A percentile compares a stretch with the other conserved stretches of the same genome.
Conservation (phyloP, 2,113 vertebrate species). For the Paratilapia polleni region DNA sequence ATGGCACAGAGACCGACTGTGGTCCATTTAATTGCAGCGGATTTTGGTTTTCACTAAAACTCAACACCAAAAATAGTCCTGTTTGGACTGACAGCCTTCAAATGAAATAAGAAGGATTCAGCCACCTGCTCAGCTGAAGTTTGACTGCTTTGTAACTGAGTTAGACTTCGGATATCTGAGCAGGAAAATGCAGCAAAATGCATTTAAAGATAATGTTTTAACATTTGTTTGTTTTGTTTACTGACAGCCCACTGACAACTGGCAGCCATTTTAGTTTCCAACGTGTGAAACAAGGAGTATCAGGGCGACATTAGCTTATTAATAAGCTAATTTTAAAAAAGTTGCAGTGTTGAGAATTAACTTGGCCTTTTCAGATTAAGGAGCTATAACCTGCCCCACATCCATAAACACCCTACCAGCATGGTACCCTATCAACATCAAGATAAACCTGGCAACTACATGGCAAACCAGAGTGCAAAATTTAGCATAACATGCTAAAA, state of each 20-base stretch:
- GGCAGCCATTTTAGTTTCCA: neutral
- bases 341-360: no score
- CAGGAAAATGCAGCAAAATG: neutral
- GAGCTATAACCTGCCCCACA: no score
- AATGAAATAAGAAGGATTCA: neutral
- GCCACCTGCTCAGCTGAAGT: neutral
- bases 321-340: neutral
- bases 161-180: neutral
- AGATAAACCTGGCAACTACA: neutral
- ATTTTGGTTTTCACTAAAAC: neutral
- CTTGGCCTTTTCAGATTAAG: no score
- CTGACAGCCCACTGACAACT: neutral
- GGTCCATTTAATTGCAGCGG: slow-evolving; percentile 8
- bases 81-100: neutral
- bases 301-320: neutral
- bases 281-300: neutral
- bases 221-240: neutral
- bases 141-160: neutral
- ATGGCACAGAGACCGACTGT: neutral
- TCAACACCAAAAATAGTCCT: neutral
- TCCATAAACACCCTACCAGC: no score
- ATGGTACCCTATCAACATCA: no score
- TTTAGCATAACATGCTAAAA: neutral
- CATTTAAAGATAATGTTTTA: neutral
- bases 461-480: neutral